Conservation (phyloP, 2,113 vertebrate species). For the Serinus canaria region DNA sequence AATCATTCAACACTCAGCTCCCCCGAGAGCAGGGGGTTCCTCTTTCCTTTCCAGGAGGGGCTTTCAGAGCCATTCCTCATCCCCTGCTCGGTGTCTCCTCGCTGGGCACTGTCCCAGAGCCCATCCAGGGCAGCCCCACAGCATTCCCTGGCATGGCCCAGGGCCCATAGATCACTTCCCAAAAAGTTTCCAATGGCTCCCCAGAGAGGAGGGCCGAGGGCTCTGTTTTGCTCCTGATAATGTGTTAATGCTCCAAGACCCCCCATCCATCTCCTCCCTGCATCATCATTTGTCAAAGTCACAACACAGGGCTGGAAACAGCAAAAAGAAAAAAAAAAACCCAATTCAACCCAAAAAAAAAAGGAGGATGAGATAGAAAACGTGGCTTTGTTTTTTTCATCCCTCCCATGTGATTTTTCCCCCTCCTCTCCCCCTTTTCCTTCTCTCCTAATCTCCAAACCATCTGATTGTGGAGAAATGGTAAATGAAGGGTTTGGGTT, state of each 20-base stretch:
- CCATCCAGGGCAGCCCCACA: not conserved
- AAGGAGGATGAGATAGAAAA: conserved; percentile 51
- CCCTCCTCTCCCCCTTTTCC: not conserved
- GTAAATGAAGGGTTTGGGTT: not conserved
- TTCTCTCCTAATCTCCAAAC: conserved; percentile 75
- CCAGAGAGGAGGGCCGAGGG: conserved; percentile 41
- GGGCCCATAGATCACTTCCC: conserved; percentile 73
- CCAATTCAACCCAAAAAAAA: not conserved
- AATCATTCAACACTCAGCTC: conserved; percentile 76
- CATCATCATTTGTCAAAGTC: conserved; percentile 80
- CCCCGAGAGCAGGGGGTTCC: conserved; percentile 49
- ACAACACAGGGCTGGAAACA: conserved; percentile 53
- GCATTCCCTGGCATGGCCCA: conserved; percentile 45
- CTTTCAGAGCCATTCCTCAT: conserved; percentile 65
- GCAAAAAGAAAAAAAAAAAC: not conserved
- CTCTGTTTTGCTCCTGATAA: conserved; percentile 79
- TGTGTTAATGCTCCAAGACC: conserved; percentile 79
- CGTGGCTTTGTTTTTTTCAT: conserved; percentile 51
- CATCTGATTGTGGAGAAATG: conserved; percentile 68
- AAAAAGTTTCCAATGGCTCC: conserved; percentile 69
- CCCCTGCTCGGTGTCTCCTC: conserved; percentile 68
- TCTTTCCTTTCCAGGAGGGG: conserved; percentile 71
- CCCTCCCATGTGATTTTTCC: not conserved
- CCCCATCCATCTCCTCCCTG: conserved; percentile 67
- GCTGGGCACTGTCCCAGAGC: conserved; percentile 47